A percentile compares a stretch with the other conserved stretches of the same genome.
Evolutionary conservation across 2,113 vertebrate genomes (phyloP).

Genomic region (Lamprotornis superbus): DNA sequence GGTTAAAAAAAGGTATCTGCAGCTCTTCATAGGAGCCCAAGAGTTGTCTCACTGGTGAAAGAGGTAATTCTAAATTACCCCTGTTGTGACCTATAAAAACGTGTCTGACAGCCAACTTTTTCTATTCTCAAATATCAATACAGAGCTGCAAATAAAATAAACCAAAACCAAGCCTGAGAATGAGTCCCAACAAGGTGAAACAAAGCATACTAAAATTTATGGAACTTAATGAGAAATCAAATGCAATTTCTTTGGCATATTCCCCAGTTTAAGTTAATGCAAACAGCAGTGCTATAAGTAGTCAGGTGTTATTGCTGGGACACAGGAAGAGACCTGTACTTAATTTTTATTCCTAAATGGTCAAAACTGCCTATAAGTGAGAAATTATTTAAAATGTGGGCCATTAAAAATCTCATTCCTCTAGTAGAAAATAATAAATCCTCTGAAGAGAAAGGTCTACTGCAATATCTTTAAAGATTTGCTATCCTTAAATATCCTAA

Average conservation of each 20-base stretch:
- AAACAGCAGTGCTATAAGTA: neutral
- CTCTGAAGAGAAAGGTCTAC: neutral
- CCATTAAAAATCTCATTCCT: constrained; percentile 20
- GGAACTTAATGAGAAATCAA: neutral
- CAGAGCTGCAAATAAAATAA: neutral
- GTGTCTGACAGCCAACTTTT: neutral
- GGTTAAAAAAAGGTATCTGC: neutral
- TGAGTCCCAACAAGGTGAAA: neutral
- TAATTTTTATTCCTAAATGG: constrained; percentile 19
- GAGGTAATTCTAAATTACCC: neutral
- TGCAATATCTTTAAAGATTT: constrained; percentile 14
- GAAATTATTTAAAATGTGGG: constrained; percentile 41
- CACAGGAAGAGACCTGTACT: neutral
- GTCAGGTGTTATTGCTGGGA: neutral
- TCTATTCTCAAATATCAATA: neutral
- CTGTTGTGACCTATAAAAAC: neutral
- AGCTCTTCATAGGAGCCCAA: neutral
- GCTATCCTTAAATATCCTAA: constrained; percentile 15
- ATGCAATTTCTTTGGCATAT: neutral
- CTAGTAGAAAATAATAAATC: constrained; percentile 39
- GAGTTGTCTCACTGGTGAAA: neutral
- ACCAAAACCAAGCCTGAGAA: neutral
- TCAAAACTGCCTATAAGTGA: constrained; percentile 7
- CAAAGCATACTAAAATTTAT: neutral
- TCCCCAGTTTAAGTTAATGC: neutral